Percentiles rank a stretch among this genome's conserved stretches.
Evolutionary conservation across 2,888 invertebrate species (phyloP).

Genomic region (Pammene aurita): DNA sequence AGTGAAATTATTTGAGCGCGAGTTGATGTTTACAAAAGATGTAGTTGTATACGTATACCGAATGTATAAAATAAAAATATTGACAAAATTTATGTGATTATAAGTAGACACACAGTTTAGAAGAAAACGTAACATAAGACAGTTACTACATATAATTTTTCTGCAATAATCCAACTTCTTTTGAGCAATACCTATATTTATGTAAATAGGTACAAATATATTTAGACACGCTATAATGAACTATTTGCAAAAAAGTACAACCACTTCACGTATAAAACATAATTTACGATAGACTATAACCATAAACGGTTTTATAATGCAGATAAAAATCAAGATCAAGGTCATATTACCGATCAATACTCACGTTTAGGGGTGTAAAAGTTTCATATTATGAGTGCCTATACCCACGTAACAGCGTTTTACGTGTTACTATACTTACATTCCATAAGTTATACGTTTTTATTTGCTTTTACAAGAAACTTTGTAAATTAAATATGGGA

Average conservation of each 20-base stretch:
- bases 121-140: too few species aligned
- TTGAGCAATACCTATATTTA: too few species aligned
- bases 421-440: not conserved
- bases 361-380: constrained; percentile 20
- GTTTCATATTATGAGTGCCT: constrained; percentile 8
- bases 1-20: too few species aligned
- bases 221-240: too few species aligned
- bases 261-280: not conserved
- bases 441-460: constrained; percentile 18
- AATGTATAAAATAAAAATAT: too few species aligned
- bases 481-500: not conserved
- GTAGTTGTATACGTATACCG: too few species aligned
- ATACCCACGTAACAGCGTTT: constrained; percentile 20
- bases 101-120: too few species aligned
- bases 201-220: too few species aligned
- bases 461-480: constrained; percentile 2
- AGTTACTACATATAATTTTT: too few species aligned
- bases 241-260: not conserved
- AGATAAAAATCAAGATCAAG: constrained; percentile 31
- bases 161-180: too few species aligned
- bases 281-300: not conserved
- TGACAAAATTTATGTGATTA: too few species aligned
- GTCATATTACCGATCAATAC: constrained; percentile 31
- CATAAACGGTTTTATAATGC: constrained; percentile 21
- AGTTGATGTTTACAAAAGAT: too few species aligned